Conservation (phyloP, 2,797 vertebrate genomes). For the Rhinogobio ventralis region DNA sequence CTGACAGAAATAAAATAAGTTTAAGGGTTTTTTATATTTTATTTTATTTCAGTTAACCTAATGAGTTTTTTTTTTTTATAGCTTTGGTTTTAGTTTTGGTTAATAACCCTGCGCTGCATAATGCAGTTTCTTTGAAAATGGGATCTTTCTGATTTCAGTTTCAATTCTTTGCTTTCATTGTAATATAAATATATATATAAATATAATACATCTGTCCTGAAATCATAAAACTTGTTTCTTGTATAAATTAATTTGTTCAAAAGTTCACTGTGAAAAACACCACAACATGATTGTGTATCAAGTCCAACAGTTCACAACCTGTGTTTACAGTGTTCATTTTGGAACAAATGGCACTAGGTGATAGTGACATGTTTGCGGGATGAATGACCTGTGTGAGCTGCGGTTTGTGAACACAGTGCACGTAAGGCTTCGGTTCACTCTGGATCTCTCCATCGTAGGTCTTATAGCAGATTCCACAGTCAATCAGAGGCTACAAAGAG, state of each 20-base stretch:
- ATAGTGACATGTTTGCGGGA: not conserved
- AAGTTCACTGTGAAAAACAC: not conserved
- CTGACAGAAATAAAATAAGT: not conserved
- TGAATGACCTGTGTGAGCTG: constrained; percentile 43
- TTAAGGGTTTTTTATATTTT: not conserved
- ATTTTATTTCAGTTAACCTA: not conserved
- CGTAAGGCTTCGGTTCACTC: constrained; percentile 70
- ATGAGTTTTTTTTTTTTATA: not conserved
- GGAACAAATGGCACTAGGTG: not conserved
- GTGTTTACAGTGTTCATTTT: not conserved
- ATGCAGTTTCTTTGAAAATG: not conserved
- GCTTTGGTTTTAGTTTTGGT: not conserved
- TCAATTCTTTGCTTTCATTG: not conserved
- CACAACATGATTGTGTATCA: not conserved
- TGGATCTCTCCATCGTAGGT: constrained; percentile 67
- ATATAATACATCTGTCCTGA: not conserved
- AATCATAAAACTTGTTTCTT: not conserved
- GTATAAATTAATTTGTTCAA: not conserved
- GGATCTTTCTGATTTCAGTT: not conserved
- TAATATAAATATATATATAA: too few species aligned
- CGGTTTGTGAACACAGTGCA: constrained; percentile 68
- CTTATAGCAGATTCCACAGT: constrained; percentile 76
- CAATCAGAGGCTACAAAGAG: constrained; percentile 71
- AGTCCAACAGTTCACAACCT: not conserved
- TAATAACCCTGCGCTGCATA: not conserved